Conservation (phyloP, 2,888 invertebrate genomes). For the Polydrusus tereticollis region DNA sequence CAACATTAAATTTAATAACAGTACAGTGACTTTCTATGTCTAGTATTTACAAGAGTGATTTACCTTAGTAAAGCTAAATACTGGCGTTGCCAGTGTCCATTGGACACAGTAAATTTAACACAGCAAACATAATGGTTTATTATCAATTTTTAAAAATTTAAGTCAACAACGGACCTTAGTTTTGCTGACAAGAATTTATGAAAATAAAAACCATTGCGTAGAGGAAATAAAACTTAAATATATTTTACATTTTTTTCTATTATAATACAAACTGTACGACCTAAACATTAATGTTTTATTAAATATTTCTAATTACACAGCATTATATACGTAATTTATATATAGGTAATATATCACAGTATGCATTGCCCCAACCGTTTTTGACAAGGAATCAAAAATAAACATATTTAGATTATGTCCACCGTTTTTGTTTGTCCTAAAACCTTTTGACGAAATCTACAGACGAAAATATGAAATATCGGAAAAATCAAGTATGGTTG, state of each 20-base stretch:
- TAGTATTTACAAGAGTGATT: constrained; percentile 44
- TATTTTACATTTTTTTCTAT: constrained; percentile 41
- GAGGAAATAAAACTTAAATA: constrained; percentile 37
- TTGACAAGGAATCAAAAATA: constrained; percentile 52
- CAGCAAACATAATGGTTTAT: constrained; percentile 58
- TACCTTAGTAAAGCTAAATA: constrained; percentile 64
- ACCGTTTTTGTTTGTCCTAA: too few relatives aligned
- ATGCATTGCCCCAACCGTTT: constrained; percentile 68
- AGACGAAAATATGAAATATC: too few relatives aligned
- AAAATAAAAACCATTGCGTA: constrained; percentile 21
- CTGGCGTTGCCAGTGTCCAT: constrained; percentile 65
- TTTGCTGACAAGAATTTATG: not conserved
- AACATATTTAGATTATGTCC: constrained; percentile 18
- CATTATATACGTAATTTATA: constrained; percentile 51
- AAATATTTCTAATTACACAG: constrained; percentile 55
- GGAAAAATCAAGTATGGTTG: too few relatives aligned
- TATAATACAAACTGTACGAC: constrained; percentile 44
- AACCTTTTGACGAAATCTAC: not conserved
- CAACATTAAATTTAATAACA: constrained; percentile 65
- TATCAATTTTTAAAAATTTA: constrained; percentile 18
- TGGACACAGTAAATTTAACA: constrained; percentile 63
- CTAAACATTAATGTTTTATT: constrained; percentile 45
- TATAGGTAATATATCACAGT: constrained; percentile 68
- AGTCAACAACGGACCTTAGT: constrained; percentile 13
- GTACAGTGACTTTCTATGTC: constrained; percentile 60